phyloP scores from a whole-genome alignment of 2,888 invertebrate genomes.

The Sesia apiformis region DNA sequence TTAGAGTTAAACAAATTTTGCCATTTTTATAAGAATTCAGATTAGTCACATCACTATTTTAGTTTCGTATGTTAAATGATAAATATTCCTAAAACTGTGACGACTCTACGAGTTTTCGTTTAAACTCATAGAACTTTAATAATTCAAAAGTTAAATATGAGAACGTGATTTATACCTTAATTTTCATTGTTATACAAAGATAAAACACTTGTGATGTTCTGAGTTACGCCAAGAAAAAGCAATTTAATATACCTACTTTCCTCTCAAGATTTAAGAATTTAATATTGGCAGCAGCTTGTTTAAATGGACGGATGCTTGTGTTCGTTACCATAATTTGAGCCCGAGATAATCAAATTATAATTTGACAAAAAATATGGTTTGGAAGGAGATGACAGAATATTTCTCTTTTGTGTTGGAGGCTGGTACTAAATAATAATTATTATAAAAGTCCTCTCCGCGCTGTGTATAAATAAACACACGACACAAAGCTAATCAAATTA shows the following conservation, averaged over 20 bases:
- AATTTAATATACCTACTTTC: constrained; percentile 17
- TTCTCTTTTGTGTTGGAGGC: constrained; percentile 20
- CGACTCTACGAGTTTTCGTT: no score
- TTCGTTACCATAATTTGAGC: constrained; percentile 47
- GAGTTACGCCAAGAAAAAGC: not conserved
- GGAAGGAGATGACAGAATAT: constrained; percentile 9
- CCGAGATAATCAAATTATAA: constrained; percentile 49
- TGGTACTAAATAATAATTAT: constrained; percentile 31
- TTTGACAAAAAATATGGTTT: constrained; percentile 32
- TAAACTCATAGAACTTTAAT: no score
- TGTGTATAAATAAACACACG: constrained; percentile 9
- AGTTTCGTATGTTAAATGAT: no score
- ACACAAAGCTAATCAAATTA: constrained; percentile 43
- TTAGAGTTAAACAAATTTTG: no score
- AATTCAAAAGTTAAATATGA: not conserved
- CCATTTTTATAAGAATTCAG: no score
- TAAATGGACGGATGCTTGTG: constrained; percentile 47
- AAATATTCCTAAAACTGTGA: no score
- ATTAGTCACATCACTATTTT: no score
- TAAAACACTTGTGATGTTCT: constrained; percentile 1
- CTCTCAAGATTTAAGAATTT: constrained; percentile 50
- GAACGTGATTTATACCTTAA: not conserved
- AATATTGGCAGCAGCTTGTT: constrained; percentile 60
- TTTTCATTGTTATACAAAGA: not conserved
- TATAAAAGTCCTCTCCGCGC: constrained; percentile 21